Conservation (phyloP, 2,113 vertebrate species). For the Erinaceus europaeus region DNA sequence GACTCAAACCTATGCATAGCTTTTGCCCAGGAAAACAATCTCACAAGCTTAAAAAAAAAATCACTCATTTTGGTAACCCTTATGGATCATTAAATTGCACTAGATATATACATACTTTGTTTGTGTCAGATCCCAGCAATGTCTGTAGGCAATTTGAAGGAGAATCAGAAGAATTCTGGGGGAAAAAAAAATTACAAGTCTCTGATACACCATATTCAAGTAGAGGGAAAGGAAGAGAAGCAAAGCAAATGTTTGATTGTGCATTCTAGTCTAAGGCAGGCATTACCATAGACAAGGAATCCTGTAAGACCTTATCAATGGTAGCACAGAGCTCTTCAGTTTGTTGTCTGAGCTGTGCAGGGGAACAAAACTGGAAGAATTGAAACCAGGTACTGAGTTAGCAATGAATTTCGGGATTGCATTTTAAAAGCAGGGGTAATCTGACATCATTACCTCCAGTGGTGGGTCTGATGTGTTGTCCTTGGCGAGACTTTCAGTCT, state of each 20-base stretch:
- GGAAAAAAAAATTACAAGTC: constrained; percentile 53
- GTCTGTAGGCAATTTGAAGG: constrained; percentile 80
- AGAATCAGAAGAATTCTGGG: constrained; percentile 78
- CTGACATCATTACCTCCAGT: constrained; percentile 84
- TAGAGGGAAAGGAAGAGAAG: constrained; percentile 49
- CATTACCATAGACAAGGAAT: constrained; percentile 86
- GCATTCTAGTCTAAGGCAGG: constrained; percentile 61
- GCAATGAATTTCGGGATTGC: not conserved
- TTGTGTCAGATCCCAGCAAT: constrained; percentile 64
- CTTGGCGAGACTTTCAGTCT: constrained; percentile 56
- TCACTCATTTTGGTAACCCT: not conserved
- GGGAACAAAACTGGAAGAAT: constrained; percentile 89
- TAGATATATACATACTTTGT: constrained; percentile 84
- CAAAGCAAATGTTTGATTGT: constrained; percentile 50
- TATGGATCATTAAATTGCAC: not conserved
- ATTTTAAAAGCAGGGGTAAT: constrained; percentile 4
- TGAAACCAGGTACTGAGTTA: constrained; percentile 60
- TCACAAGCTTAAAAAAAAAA: too few relatives aligned
- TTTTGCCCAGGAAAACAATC: too few relatives aligned
- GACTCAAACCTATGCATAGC: too few relatives aligned
- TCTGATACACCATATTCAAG: constrained; percentile 19
- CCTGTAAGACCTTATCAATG: constrained; percentile 93
- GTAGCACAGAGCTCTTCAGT: constrained; percentile 93
- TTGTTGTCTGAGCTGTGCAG: constrained; percentile 92
- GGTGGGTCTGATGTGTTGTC: constrained; percentile 80